These are phyloP conservation scores for Silurus glanis DNA, from an alignment of 2,113 vertebrate species.

Conservation along the genomic window DNA sequence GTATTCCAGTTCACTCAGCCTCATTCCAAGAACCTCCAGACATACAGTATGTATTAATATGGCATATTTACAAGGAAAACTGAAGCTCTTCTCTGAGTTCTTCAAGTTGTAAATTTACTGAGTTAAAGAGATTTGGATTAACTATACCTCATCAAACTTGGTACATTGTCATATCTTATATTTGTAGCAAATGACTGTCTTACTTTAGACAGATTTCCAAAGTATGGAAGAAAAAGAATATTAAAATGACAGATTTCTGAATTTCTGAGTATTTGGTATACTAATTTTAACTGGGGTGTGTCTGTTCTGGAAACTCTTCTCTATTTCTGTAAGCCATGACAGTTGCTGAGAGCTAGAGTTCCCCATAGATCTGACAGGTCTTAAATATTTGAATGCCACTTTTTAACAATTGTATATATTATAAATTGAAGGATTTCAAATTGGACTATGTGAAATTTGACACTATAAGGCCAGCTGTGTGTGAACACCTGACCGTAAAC, in stretches of 20 bases:
- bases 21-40: background rate
- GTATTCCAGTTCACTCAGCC: background rate
- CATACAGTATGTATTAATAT: background rate
- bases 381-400: background rate
- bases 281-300: background rate
- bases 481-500: background rate
- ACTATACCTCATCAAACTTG: background rate
- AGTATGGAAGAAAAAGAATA: background rate
- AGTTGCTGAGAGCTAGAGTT: no score
- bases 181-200: background rate
- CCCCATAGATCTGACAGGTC: background rate
- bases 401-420: background rate
- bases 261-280: background rate
- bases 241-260: background rate
- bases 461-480: background rate
- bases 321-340: no score
- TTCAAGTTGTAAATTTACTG: background rate
- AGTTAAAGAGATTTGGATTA: background rate
- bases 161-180: background rate
- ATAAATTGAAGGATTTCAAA: background rate
- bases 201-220: background rate
- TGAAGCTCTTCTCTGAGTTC: background rate
- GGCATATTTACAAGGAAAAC: background rate
- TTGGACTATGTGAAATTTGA: background rate
- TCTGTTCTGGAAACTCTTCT: no score